Conservation (phyloP, 2,113 vertebrate species). For the Budorcas taxicolor region DNA sequence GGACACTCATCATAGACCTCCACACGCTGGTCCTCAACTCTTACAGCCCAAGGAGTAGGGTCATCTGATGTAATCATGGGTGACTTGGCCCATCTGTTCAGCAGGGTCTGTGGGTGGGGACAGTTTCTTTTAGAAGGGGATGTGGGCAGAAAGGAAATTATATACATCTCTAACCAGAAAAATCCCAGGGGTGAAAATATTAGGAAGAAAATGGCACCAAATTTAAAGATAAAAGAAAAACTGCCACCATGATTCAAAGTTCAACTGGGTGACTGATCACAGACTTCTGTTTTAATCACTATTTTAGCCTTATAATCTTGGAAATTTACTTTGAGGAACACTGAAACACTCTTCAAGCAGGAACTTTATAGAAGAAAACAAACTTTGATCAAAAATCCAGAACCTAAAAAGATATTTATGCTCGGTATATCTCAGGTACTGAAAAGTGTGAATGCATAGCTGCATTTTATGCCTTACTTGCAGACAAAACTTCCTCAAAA, state of each 20-base stretch:
- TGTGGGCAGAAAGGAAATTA: slow-evolving; percentile 21
- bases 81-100: background rate
- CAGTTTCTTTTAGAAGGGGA: slow-evolving; percentile 33
- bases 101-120: background rate
- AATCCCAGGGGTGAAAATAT: slow-evolving; percentile 5
- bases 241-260: background rate
- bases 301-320: background rate
- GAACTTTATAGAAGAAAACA: background rate
- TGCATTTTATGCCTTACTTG: background rate
- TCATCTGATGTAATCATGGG: background rate
- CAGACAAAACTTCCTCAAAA: background rate
- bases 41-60: background rate
- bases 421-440: background rate
- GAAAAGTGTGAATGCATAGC: background rate
- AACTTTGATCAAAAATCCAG: slow-evolving; percentile 1
- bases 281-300: background rate
- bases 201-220: background rate
- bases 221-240: slow-evolving; percentile 42
- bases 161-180: slow-evolving; percentile 24
- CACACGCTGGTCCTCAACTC: background rate
- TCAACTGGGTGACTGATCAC: background rate
- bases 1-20: background rate
- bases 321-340: background rate
- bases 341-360: background rate
- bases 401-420: background rate